A percentile compares a stretch with the other conserved stretches of the same genome.
Conservation (phyloP, 2,797 vertebrate species). For the Sebastes iracundus region DNA sequence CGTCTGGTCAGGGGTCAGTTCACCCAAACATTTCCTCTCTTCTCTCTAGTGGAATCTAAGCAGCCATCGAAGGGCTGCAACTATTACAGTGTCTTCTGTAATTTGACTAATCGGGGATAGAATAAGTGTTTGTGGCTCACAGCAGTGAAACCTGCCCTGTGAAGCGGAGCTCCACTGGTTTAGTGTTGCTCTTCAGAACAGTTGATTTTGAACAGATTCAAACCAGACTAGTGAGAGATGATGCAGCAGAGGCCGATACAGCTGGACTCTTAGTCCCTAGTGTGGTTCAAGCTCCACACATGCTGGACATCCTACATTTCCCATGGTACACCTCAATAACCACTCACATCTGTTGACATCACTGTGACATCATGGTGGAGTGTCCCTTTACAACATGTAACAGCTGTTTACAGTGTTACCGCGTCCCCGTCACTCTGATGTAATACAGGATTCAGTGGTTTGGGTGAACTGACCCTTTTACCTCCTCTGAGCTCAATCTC, state of each 20-base stretch:
- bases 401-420: too few relatives aligned
- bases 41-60: background rate
- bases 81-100: background rate
- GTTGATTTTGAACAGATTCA: background rate
- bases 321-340: background rate
- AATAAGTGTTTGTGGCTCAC: background rate
- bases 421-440: too few relatives aligned
- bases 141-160: background rate
- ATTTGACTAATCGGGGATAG: background rate
- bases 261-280: background rate
- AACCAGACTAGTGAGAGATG: too few relatives aligned
- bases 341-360: background rate
- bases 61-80: background rate
- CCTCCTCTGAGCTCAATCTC: conserved; percentile 16
- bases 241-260: background rate
- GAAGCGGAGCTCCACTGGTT: background rate
- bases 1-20: conserved; percentile 37
- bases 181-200: background rate
- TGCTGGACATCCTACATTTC: background rate
- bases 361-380: background rate
- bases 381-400: too few relatives aligned
- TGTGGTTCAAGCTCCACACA: background rate
- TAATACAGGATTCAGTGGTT: background rate
- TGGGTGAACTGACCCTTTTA: conserved; percentile 61
- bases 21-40: conserved; percentile 20